Percentiles rank a stretch among this genome's conserved stretches.
Conservation (phyloP, 2,113 vertebrate species). For the Cyrtonyx montezumae region DNA sequence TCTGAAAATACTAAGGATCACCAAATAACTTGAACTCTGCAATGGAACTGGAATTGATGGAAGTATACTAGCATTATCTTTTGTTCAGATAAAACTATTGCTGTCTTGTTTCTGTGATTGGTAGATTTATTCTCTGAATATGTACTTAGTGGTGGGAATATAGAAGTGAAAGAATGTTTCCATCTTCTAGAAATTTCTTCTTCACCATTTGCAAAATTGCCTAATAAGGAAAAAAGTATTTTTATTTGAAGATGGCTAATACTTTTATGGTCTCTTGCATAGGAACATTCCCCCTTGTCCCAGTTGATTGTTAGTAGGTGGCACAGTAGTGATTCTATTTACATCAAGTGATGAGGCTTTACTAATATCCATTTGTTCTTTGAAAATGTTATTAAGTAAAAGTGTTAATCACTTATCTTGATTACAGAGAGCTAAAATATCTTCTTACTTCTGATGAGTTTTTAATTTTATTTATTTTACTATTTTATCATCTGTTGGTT, state of each 20-base stretch:
- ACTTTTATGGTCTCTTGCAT: neutral
- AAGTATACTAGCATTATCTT: neutral
- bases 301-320: neutral
- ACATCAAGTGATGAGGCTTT: too few relatives aligned
- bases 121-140: neutral
- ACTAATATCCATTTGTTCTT: too few relatives aligned
- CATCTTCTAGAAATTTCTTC: constrained; percentile 13
- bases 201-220: neutral
- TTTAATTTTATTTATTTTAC: too few relatives aligned
- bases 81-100: neutral
- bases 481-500: too few relatives aligned
- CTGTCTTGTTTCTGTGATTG: neutral
- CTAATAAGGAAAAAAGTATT: neutral
- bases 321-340: too few relatives aligned
- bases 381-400: too few relatives aligned
- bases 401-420: too few relatives aligned
- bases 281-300: neutral
- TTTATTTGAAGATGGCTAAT: constrained; percentile 13
- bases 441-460: too few relatives aligned
- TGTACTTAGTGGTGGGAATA: neutral
- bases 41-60: neutral
- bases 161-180: neutral
- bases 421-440: too few relatives aligned
- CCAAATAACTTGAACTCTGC: neutral
- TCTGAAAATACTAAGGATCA: neutral